Conservation (phyloP, 2,113 vertebrate species). For the Kryptolebias marmoratus region DNA sequence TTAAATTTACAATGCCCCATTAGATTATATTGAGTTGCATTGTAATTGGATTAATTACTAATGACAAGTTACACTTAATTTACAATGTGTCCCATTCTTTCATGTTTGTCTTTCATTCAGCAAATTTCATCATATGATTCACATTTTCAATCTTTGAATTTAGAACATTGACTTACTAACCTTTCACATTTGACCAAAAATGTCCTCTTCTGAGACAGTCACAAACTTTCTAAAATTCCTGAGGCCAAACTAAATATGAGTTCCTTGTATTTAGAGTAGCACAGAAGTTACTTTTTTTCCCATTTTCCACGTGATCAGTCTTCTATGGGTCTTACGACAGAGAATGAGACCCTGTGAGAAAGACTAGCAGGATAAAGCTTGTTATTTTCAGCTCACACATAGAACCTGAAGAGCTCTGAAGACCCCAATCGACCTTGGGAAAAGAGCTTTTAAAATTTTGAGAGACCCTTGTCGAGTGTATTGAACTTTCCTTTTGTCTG, state of each 20-base stretch:
- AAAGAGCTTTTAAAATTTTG: conserved; percentile 48
- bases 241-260: neutral
- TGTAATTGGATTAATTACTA: too few relatives aligned
- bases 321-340: conserved; percentile 35
- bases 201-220: neutral
- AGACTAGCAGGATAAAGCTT: conserved; percentile 55
- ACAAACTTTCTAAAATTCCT: too few relatives aligned
- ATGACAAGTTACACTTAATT: too few relatives aligned
- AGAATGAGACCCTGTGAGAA: conserved; percentile 24
- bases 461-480: conserved; percentile 38
- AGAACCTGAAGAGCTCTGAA: conserved; percentile 50
- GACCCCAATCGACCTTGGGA: conserved; percentile 43
- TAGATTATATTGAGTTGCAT: too few relatives aligned
- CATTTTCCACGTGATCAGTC: conserved; percentile 42
- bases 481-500: conserved; percentile 55
- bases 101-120: too few relatives aligned
- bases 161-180: neutral
- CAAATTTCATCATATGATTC: too few relatives aligned
- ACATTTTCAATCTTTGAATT: too few relatives aligned
- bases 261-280: neutral
- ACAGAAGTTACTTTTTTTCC: conserved; percentile 34
- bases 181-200: neutral
- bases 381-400: conserved; percentile 71
- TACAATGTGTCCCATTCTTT: too few relatives aligned
- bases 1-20: too few relatives aligned